phyloP scores from a whole-genome alignment of 2,888 invertebrate species.

The Phragmatobia fuliginosa region DNA sequence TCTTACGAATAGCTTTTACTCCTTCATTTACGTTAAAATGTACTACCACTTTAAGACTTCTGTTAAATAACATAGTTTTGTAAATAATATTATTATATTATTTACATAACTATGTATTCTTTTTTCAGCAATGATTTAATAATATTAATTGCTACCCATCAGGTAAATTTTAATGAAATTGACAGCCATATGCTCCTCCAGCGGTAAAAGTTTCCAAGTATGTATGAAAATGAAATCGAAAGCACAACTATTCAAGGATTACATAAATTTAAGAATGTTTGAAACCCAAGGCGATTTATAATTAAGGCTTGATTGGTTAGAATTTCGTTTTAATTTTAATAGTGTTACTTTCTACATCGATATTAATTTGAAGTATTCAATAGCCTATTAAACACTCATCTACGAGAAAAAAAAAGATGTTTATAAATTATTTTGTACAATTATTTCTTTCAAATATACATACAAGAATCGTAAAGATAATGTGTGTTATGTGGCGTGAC shows the following conservation, averaged over 20 bases:
- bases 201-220: not conserved
- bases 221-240: not conserved
- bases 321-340: constrained; percentile 11
- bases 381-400: not conserved
- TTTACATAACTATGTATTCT: too few species aligned
- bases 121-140: too few species aligned
- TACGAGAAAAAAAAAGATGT: not conserved
- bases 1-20: too few species aligned
- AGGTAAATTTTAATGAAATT: not conserved
- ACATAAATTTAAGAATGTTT: not conserved
- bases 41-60: too few species aligned
- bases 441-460: not conserved
- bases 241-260: not conserved
- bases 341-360: not conserved
- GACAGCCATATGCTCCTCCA: not conserved
- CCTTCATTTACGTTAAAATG: too few species aligned
- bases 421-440: not conserved
- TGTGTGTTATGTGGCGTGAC: constrained; percentile 7
- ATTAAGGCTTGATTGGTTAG: constrained; percentile 4
- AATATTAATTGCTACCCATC: too few species aligned
- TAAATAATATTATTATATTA: too few species aligned
- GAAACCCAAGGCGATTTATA: constrained; percentile 9
- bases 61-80: too few species aligned
- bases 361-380: not conserved
- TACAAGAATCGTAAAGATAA: constrained; percentile 4